phyloP scores from a whole-genome alignment of 2,113 vertebrate genomes.

The Myodes glareolus region DNA sequence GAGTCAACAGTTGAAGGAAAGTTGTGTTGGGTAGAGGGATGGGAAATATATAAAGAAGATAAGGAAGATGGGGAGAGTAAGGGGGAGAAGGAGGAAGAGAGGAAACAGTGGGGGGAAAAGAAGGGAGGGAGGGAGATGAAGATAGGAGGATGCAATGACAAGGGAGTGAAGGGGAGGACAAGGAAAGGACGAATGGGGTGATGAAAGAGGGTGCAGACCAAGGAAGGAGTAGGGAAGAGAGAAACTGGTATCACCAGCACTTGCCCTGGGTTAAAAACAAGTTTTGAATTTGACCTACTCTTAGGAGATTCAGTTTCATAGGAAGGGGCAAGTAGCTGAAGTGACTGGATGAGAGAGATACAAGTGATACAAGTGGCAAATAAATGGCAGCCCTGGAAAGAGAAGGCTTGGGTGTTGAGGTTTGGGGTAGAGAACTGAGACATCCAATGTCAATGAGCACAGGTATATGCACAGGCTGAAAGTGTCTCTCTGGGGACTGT shows the following conservation, averaged over 20 bases:
- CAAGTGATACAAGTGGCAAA: background rate
- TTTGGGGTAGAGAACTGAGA: background rate
- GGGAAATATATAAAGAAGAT: background rate
- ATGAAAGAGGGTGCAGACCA: background rate
- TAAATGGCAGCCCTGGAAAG: background rate
- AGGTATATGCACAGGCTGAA: background rate
- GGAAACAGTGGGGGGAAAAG: background rate
- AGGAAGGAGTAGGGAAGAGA: background rate
- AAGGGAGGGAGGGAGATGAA: background rate
- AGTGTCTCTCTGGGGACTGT: background rate
- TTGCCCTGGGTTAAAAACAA: background rate
- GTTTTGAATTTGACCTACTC: background rate
- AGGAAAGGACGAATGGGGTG: too few species aligned
- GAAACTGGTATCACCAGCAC: background rate
- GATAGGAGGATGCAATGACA: background rate
- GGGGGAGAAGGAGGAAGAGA: background rate
- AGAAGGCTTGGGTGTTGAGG: background rate
- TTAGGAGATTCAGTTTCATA: background rate
- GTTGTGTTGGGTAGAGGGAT: background rate
- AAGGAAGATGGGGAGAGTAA: background rate
- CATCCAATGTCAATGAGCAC: slow-evolving; percentile 9
- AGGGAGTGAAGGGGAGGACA: background rate
- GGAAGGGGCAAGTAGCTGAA: background rate
- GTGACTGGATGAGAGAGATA: background rate
- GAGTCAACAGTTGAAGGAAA: background rate